Conservation (phyloP, 2,797 vertebrate genomes). For the Poeciliopsis paucimaculata region DNA sequence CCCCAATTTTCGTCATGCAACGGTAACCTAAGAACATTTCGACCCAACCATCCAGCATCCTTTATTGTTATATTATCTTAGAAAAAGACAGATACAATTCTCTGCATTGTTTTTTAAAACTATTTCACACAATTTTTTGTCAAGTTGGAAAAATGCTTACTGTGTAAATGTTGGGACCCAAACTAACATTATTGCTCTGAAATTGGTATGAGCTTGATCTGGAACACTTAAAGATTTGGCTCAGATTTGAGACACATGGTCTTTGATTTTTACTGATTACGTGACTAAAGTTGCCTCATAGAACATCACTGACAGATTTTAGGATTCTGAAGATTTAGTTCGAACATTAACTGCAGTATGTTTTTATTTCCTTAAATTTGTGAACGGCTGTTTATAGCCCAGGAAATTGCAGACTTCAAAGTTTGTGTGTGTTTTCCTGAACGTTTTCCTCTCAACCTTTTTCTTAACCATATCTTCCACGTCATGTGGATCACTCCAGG, state of each 20-base stretch:
- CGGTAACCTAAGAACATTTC: too few species aligned
- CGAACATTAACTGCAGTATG: not conserved
- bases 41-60: too few species aligned
- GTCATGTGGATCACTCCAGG: conserved; percentile 47
- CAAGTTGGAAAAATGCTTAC: not conserved
- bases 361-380: not conserved
- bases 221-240: not conserved
- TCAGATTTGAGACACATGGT: not conserved
- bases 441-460: not conserved
- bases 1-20: too few species aligned
- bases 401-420: conserved; percentile 12
- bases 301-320: not conserved
- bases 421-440: conserved; percentile 10
- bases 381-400: not conserved
- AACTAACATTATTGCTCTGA: not conserved
- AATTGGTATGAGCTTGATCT: not conserved
- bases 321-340: not conserved
- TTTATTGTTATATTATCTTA: not conserved
- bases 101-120: not conserved
- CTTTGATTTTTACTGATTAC: not conserved
- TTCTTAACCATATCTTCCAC: not conserved
- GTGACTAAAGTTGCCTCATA: not conserved
- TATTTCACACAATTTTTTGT: not conserved
- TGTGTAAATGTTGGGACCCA: not conserved
- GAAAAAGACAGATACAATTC: not conserved